These are phyloP conservation scores for Alosa alosa DNA, from an alignment of 2,113 vertebrate species.

Conservation along the genomic window DNA sequence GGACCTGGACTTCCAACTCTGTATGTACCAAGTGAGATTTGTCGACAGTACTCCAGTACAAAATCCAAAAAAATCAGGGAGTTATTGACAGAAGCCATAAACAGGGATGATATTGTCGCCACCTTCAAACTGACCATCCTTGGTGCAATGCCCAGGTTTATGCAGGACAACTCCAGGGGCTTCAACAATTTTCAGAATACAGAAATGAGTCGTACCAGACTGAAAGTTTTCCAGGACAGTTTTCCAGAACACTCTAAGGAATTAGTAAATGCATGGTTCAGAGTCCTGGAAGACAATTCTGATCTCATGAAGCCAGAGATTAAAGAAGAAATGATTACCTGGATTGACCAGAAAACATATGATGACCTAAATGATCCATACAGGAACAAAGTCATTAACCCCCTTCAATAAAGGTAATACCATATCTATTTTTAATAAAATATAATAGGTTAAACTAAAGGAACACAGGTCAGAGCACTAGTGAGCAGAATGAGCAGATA, in stretches of 20 bases:
- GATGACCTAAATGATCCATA: neutral
- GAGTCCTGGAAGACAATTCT: neutral
- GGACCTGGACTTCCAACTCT: slow-evolving; percentile 10
- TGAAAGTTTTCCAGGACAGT: neutral
- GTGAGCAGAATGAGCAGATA: no score
- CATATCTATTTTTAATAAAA: no score
- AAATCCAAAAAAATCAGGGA: neutral
- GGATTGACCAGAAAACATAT: neutral
- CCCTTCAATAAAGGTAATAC: no score
- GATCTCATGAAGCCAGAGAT: neutral
- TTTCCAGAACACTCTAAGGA: neutral
- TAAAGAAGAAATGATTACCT: neutral
- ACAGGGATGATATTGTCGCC: neutral
- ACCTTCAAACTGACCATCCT: slow-evolving; percentile 28
- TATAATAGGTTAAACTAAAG: no score
- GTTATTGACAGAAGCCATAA: neutral
- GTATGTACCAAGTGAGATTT: neutral
- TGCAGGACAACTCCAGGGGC: neutral
- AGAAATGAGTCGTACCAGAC: neutral
- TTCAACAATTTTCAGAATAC: neutral
- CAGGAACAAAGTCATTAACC: neutral
- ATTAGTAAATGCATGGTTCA: neutral
- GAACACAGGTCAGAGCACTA: no score
- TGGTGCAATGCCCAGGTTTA: neutral
- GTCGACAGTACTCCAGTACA: neutral